Evolutionary conservation across 2,113 vertebrate species (phyloP).

Genomic region (Corynorhinus townsendii): DNA sequence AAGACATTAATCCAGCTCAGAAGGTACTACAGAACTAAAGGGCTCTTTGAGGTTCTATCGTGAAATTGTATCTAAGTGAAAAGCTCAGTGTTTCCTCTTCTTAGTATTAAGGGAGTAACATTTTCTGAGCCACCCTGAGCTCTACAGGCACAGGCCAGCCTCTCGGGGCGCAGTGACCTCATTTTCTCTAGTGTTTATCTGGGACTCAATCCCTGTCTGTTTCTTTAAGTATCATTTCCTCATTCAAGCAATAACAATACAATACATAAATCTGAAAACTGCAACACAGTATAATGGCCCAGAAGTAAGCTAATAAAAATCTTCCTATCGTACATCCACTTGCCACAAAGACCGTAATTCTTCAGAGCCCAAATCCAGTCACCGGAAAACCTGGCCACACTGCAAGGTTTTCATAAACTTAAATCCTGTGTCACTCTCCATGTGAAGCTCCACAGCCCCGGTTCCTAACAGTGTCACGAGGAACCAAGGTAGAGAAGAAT

Average conservation of each 20-base stretch:
- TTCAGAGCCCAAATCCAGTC: neutral
- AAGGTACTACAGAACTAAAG: neutral
- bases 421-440: neutral
- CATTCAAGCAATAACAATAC: neutral
- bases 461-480: neutral
- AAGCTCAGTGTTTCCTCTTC: neutral
- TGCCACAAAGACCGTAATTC: neutral
- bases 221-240: neutral
- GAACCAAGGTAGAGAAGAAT: conserved; percentile 26
- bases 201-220: neutral
- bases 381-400: neutral
- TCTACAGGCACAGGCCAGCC: neutral
- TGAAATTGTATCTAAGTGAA: too few species aligned
- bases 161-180: neutral
- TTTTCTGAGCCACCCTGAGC: accelerated
- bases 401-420: neutral
- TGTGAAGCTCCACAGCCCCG: neutral
- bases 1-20: neutral
- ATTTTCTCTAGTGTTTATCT: neutral
- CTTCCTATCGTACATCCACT: neutral
- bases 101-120: accelerated
- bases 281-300: neutral
- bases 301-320: neutral
- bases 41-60: neutral
- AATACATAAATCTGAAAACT: neutral